Evolutionary conservation across 92 coral and sea anemone genomes (phyloP).

Genomic region (Epizoanthus scotinus): DNA sequence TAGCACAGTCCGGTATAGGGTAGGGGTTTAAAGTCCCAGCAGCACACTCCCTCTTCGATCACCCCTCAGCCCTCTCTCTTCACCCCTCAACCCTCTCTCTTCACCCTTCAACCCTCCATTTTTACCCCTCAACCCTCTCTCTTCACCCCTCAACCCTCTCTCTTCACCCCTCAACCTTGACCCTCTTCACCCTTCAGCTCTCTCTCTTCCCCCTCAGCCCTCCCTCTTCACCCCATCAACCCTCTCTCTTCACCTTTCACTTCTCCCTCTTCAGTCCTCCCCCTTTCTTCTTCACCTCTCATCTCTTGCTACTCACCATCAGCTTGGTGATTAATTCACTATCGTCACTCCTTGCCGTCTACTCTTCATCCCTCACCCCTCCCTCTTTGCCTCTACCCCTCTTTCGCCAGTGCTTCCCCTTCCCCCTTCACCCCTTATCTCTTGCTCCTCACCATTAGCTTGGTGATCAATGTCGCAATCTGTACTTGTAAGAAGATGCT

Average conservation of each 20-base stretch:
- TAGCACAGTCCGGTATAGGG: no score
- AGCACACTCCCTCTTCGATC: no score
- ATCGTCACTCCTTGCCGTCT: neutral
- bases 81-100: neutral
- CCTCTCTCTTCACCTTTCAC: neutral
- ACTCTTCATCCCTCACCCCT: neutral
- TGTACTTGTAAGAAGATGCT: conserved; percentile 56
- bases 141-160: neutral
- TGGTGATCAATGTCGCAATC: conserved; percentile 70
- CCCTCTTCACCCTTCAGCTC: neutral
- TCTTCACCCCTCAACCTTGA: neutral
- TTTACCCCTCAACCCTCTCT: neutral
- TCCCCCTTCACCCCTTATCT: neutral
- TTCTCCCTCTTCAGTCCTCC: neutral
- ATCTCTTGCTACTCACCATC: neutral
- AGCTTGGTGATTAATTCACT: neutral
- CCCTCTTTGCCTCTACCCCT: neutral
- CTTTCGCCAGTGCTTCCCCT: neutral
- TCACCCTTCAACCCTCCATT: neutral
- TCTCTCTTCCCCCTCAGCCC: neutral
- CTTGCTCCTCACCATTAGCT: conserved; percentile 72
- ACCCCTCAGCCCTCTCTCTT: neutral
- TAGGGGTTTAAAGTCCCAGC: no score
- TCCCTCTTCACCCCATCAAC: neutral
- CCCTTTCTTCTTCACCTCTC: neutral